phyloP scores from a whole-genome alignment of 2,888 invertebrate species.

The Aporophyla lueneburgensis region DNA sequence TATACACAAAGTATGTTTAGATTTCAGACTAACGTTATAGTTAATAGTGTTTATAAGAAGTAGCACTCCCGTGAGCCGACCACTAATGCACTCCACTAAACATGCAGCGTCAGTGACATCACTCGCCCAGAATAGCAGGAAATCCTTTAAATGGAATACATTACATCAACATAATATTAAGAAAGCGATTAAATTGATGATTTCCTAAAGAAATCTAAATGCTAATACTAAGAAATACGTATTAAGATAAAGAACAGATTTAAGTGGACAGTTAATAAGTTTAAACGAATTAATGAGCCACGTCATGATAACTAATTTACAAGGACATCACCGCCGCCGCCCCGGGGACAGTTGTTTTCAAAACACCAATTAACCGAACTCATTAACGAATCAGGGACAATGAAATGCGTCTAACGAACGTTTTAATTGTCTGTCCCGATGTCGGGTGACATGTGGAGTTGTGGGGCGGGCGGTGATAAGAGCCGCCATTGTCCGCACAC shows the following conservation, averaged over 20 bases:
- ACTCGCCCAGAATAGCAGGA: constrained; percentile 20
- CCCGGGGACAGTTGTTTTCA: constrained; percentile 25
- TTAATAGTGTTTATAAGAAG: background rate
- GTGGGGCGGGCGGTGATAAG: background rate
- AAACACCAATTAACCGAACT: constrained; percentile 52
- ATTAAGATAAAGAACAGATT: background rate
- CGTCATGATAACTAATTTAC: constrained; percentile 11
- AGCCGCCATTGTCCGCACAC: constrained; percentile 14
- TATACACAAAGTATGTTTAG: background rate
- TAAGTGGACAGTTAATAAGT: constrained; percentile 6
- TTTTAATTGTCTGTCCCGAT: constrained; percentile 39
- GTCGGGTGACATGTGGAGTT: constrained; percentile 6
- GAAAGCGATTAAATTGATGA: background rate
- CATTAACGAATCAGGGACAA: constrained; percentile 51
- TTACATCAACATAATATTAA: background rate
- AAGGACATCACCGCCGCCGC: background rate
- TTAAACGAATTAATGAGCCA: constrained; percentile 11
- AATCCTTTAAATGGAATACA: background rate
- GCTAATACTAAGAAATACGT: background rate
- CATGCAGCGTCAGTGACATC: background rate
- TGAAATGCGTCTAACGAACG: constrained; percentile 52
- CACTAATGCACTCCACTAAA: background rate
- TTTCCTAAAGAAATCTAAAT: constrained; percentile 16
- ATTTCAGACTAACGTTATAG: background rate
- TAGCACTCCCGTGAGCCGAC: background rate